These are phyloP conservation scores for Astreopora myriophthalma DNA, from an alignment of 64 coral and sea anemone species.

Conservation along the genomic window DNA sequence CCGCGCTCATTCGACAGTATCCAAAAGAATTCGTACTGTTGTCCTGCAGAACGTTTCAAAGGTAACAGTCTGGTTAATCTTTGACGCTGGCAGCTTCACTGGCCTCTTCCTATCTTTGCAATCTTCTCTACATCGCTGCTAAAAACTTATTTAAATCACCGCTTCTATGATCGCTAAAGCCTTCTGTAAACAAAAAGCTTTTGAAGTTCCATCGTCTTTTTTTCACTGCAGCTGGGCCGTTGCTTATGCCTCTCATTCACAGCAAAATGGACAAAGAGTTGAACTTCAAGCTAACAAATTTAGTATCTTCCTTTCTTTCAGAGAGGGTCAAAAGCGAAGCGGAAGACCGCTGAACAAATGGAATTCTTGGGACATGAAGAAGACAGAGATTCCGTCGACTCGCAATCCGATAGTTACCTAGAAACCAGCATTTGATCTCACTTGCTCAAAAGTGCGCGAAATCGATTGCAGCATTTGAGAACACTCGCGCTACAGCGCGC, in stretches of 20 bases:
- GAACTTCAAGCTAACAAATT: not conserved
- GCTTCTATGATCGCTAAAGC: not conserved
- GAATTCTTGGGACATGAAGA: not conserved
- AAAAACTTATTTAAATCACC: not conserved
- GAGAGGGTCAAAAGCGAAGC: not conserved
- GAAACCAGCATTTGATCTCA: slow-evolving; percentile 34
- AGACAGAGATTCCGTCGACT: not conserved
- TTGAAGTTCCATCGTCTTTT: not conserved
- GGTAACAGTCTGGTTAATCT: not conserved
- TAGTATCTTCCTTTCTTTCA: not conserved
- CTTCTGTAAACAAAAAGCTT: not conserved
- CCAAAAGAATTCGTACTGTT: slow-evolving; percentile 41
- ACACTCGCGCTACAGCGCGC: not conserved
- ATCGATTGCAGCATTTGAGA: not conserved
- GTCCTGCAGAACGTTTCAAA: slow-evolving; percentile 33
- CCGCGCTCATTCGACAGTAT: slow-evolving; percentile 21
- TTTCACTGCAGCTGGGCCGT: not conserved
- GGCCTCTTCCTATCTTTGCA: not conserved
- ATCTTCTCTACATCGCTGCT: not conserved
- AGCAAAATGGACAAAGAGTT: not conserved
- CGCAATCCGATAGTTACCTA: slow-evolving; percentile 22
- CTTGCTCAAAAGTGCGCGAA: not conserved
- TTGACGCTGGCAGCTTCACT: not conserved
- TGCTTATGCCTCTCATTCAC: not conserved
- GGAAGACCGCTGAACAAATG: not conserved